Percentiles rank a stretch among this genome's conserved stretches.
Evolutionary conservation across 1,140 invertebrate species (phyloP).

Genomic region (Batillaria attramentaria): DNA sequence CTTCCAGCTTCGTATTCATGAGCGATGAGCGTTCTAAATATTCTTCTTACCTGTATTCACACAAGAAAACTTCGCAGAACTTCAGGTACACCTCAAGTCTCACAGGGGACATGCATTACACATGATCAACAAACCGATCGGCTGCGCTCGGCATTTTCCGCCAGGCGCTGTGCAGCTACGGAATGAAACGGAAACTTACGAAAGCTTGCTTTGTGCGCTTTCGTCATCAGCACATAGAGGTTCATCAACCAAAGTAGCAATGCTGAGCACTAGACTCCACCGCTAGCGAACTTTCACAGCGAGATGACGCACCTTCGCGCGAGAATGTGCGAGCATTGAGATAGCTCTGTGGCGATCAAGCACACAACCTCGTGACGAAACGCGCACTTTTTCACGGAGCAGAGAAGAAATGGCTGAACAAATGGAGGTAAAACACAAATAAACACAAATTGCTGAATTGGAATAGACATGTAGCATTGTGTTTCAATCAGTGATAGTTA

Average conservation of each 20-base stretch:
- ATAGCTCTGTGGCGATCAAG: background rate
- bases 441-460: background rate
- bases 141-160: constrained; percentile 10
- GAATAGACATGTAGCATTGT: too few relatives aligned
- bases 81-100: constrained; percentile 6
- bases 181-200: background rate
- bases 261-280: too few relatives aligned
- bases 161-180: background rate
- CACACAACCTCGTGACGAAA: background rate
- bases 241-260: too few relatives aligned
- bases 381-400: background rate
- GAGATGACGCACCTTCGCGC: background rate
- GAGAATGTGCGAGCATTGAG: background rate
- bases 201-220: background rate
- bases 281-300: too few relatives aligned
- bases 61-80: constrained; percentile 1
- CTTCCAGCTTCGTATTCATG: too few relatives aligned
- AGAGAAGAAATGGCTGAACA: constrained; percentile 25
- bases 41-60: background rate
- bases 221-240: constrained; percentile 6
- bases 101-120: too few relatives aligned
- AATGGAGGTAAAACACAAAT: constrained; percentile 29
- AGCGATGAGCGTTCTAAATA: too few relatives aligned
- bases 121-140: constrained; percentile 26
- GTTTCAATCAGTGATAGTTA: too few relatives aligned